These are phyloP conservation scores for Dufourea novaeangliae DNA, from an alignment of 1,140 invertebrate genomes.

Conservation along the genomic window DNA sequence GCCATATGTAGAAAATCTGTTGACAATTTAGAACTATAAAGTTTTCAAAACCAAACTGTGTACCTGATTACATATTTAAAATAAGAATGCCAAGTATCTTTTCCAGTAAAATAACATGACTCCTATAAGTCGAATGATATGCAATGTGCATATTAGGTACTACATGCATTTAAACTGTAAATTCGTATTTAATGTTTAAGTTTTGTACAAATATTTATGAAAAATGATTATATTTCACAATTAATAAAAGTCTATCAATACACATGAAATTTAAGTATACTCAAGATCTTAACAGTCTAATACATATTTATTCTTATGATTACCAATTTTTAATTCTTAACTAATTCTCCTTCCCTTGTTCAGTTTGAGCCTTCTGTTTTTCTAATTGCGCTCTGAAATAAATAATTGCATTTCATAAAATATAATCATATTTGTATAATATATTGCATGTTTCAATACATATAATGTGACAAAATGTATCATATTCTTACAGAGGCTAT, in stretches of 20 bases:
- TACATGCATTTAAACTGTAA: constrained; percentile 44
- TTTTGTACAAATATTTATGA: constrained; percentile 64
- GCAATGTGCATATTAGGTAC: constrained; percentile 11
- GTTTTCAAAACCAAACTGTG: constrained; percentile 42
- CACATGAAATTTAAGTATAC: constrained; percentile 36
- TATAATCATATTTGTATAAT: background rate
- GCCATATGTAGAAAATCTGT: constrained; percentile 54
- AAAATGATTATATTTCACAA: constrained; percentile 55
- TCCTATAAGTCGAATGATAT: constrained; percentile 22
- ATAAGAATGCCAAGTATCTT: constrained; percentile 62
- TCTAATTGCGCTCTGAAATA: constrained; percentile 78
- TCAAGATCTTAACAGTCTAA: constrained; percentile 33
- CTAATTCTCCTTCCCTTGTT: constrained; percentile 57
- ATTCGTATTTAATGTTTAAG: constrained; percentile 57
- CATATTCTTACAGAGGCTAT: background rate
- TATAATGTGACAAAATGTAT: background rate
- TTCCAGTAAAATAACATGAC: constrained; percentile 45
- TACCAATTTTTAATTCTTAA: constrained; percentile 26
- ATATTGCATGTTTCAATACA: background rate
- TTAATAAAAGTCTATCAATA: constrained; percentile 27
- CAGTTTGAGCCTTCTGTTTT: constrained; percentile 74
- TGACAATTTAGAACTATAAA: constrained; percentile 42
- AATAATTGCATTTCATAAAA: constrained; percentile 29
- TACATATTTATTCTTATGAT: constrained; percentile 54
- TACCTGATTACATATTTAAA: constrained; percentile 67